Evolutionary conservation across 2,888 invertebrate genomes (phyloP).

Genomic region (Acanthosoma haemorrhoidale): DNA sequence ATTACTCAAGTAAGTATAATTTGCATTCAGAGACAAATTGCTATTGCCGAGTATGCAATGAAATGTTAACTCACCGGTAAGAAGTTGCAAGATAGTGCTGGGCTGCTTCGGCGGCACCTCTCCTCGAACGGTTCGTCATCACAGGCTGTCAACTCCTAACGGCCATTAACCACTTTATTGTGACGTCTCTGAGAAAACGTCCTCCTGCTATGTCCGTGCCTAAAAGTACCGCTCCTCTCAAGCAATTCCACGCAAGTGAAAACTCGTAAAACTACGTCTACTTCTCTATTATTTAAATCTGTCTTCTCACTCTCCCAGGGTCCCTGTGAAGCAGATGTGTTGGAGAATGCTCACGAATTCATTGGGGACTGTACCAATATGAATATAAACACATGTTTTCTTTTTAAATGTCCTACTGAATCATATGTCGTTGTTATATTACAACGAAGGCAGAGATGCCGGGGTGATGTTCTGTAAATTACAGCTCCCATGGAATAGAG

Average conservation of each 20-base stretch:
- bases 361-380: too few species aligned
- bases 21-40: too few species aligned
- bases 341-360: neutral
- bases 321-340: neutral
- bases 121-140: neutral
- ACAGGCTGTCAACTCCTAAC: neutral
- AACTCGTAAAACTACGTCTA: neutral
- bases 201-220: neutral
- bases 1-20: too few species aligned
- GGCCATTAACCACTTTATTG: neutral
- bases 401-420: too few species aligned
- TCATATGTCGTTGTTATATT: too few species aligned
- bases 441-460: too few species aligned
- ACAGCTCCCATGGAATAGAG: too few species aligned
- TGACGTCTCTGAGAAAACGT: neutral
- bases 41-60: too few species aligned
- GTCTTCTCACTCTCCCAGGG: neutral
- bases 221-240: slow-evolving; percentile 6
- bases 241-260: neutral
- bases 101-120: neutral
- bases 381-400: too few species aligned
- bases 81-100: too few species aligned
- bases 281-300: slow-evolving; percentile 3
- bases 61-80: too few species aligned
- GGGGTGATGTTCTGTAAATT: too few species aligned